phyloP scores from a whole-genome alignment of 2,888 invertebrate species.

The Sphaeridia pumilis region DNA sequence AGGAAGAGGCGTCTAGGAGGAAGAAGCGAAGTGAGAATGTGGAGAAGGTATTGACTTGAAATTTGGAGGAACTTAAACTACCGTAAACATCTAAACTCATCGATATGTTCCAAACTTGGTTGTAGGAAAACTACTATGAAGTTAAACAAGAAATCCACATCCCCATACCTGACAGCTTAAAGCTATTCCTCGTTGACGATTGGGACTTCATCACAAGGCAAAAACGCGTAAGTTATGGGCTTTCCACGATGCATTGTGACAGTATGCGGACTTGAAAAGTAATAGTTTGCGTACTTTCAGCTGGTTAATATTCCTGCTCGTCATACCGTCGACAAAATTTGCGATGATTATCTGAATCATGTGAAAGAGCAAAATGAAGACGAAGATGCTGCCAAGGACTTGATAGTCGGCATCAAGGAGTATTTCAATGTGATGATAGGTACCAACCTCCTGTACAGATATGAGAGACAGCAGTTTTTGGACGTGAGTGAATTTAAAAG shows the following conservation, averaged over 20 bases:
- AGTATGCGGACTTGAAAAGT: too few species aligned
- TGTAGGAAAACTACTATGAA: slow-evolving; percentile 65
- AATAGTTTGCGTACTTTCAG: too few species aligned
- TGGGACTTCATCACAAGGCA: slow-evolving; percentile 83
- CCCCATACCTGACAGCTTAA: slow-evolving; percentile 83
- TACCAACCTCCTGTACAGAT: slow-evolving; percentile 83
- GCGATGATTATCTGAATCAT: slow-evolving; percentile 71
- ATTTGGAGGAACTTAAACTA: too few species aligned
- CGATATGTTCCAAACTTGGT: too few species aligned
- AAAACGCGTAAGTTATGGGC: slow-evolving; percentile 54
- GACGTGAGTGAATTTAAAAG: slow-evolving; percentile 51
- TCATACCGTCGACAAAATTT: slow-evolving; percentile 68
- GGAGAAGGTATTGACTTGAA: slow-evolving; percentile 26
- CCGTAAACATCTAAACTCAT: too few species aligned
- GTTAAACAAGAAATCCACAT: slow-evolving; percentile 85
- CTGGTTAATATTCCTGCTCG: slow-evolving; percentile 70
- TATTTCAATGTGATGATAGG: slow-evolving; percentile 90
- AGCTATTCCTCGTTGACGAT: slow-evolving; percentile 86
- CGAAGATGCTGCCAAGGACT: slow-evolving; percentile 42
- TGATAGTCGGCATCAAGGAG: slow-evolving; percentile 62
- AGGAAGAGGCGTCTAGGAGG: slow-evolving; percentile 28
- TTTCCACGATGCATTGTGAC: too few species aligned
- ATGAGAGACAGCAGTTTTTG: slow-evolving; percentile 81
- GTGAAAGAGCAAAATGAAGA: slow-evolving; percentile 52
- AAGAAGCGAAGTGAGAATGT: slow-evolving; percentile 33